Base-by-base conservation (phyloP, 2,888 invertebrate species). In the Dolichopus griseipennis region DNA sequence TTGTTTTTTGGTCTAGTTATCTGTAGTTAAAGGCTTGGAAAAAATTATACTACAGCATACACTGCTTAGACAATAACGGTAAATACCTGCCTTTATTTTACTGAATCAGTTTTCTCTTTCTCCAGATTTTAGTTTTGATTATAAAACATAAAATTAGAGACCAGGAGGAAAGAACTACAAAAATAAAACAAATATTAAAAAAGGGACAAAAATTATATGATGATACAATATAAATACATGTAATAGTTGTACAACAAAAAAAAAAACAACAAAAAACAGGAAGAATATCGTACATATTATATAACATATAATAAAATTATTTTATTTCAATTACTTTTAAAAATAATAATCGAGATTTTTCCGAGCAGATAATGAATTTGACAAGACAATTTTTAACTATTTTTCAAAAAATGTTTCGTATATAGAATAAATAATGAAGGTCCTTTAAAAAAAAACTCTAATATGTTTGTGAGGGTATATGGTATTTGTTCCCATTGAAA, bases 301-400 rank as follows among this genome's bases (percentile, higher is more conserved):
- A 52, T 52, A 52, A 52, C 15, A 52, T 52, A 52, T 52, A 52
- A 52, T 52, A 52, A 52, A 52, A 52, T 52, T 52, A 52, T 52
- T 52, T 52, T 52, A 52, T 52, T 52, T 52, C 52, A 52, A 52
- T 52, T 52, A 52, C 52, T 52, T 52, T 52, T 52, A 52, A 52
- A 52, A 52, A 52, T 52, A 52, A 52, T 52, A 52, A 52, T 52
- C 52, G 52, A 52, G 52, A 52, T 52, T 52, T 52, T 52, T 52
- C 43, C 18, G 18, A 52, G 18, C 52, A 52, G 52, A 52, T 52
- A 52, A 52, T 52, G 52, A 52, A 52, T 52, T 52, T 52, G 52
- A 52, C 52, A 52, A 52, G 52, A 52, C 52, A 52, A 52, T 52
- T 52, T 52, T 52, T 52, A 52, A 52, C 52, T 52, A 52, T 52